A percentile compares a stretch with the other conserved stretches of the same genome.
Conservation (phyloP, 1,140 invertebrate species). For the Bombus affinis region DNA sequence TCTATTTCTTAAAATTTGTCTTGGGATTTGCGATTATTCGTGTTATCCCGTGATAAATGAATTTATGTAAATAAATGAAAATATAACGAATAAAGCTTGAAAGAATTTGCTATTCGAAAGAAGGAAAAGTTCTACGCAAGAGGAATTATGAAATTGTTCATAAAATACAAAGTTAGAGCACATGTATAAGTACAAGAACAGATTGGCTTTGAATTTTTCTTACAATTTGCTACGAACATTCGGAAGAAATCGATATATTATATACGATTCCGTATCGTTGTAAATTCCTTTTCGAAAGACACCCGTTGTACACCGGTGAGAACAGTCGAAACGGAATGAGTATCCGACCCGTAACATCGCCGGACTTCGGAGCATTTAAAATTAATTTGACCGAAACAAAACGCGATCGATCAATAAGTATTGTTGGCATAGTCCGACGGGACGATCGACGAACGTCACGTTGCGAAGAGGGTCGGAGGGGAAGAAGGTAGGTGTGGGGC, state of each 20-base stretch:
- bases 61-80: too few relatives aligned
- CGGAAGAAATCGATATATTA: too few relatives aligned
- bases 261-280: background rate
- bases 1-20: too few relatives aligned
- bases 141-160: background rate
- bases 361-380: slow-evolving; percentile 66
- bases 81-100: too few relatives aligned
- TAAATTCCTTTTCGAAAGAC: slow-evolving; percentile 16
- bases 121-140: too few relatives aligned
- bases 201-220: background rate
- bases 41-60: too few relatives aligned
- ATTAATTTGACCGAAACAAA: slow-evolving; percentile 73
- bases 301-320: slow-evolving; percentile 62
- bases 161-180: background rate
- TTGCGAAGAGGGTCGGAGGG: slow-evolving; percentile 29
- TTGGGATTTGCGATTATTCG: too few relatives aligned
- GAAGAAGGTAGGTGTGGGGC: slow-evolving; percentile 66
- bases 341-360: slow-evolving; percentile 61
- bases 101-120: too few relatives aligned
- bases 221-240: too few relatives aligned
- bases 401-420: slow-evolving; percentile 72
- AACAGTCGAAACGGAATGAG: slow-evolving; percentile 61
- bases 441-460: slow-evolving; percentile 54
- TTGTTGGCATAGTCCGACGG: slow-evolving; percentile 60
- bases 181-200: too few relatives aligned